phyloP scores from a whole-genome alignment of 1,140 invertebrate genomes.

The Drosophila bifasciata region DNA sequence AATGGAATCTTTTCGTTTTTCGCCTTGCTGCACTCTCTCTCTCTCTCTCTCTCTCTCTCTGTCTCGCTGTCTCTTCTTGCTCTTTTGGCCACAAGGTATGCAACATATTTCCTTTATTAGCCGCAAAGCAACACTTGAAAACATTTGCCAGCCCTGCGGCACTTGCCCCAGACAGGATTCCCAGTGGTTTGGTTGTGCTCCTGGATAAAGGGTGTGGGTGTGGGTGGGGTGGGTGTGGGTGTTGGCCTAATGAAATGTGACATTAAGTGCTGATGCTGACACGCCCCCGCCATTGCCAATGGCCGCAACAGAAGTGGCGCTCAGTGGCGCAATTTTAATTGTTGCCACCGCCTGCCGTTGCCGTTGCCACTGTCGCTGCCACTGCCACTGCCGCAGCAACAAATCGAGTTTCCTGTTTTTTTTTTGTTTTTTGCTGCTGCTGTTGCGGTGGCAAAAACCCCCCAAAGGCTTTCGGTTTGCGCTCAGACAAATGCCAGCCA shows the following conservation, averaged over 20 bases:
- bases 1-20: constrained; percentile 11
- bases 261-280: constrained; percentile 70
- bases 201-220: not conserved
- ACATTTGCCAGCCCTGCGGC: not conserved
- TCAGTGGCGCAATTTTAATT: constrained; percentile 74
- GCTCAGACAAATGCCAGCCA: constrained; percentile 69
- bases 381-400: constrained; percentile 27
- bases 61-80: not conserved
- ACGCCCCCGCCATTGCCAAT: constrained; percentile 8
- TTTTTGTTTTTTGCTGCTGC: not conserved
- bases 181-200: constrained; percentile 20
- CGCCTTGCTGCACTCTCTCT: constrained; percentile 6
- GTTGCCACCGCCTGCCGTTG: constrained; percentile 56
- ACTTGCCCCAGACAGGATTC: not conserved
- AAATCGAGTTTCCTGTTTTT: constrained; percentile 42
- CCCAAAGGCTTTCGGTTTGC: constrained; percentile 43
- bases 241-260: constrained; percentile 72
- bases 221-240: constrained; percentile 7
- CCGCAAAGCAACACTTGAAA: constrained; percentile 51
- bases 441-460: constrained; percentile 28
- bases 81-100: constrained; percentile 59
- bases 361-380: constrained; percentile 20
- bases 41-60: not conserved
- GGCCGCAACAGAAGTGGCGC: constrained; percentile 49
- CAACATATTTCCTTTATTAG: constrained; percentile 76